Conservation (phyloP, 1,140 invertebrate species). For the Calycopis cecrops region DNA sequence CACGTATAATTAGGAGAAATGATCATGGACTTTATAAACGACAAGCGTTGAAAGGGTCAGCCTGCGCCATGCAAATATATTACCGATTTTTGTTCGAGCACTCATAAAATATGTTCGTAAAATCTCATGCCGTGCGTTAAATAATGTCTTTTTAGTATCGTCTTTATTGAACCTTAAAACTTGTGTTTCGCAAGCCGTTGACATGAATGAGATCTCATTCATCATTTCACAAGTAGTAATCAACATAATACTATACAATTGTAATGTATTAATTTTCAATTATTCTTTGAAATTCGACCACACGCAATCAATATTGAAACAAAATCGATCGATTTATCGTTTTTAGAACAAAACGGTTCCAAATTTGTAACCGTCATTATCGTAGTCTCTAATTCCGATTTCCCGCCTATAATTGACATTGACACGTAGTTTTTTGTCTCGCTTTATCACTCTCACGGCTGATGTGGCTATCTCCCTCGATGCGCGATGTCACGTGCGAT, state of each 20-base stretch:
- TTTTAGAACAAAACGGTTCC: conserved; percentile 66
- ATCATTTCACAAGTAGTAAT: conserved; percentile 43
- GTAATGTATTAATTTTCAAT: conserved; percentile 62
- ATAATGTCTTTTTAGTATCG: conserved; percentile 55
- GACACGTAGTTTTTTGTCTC: conserved; percentile 48
- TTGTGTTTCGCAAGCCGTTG: conserved; percentile 12
- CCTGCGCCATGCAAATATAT: conserved; percentile 54
- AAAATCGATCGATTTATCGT: conserved; percentile 69
- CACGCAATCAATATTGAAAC: conserved; percentile 58
- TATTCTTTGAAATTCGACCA: conserved; percentile 66
- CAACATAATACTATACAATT: conserved; percentile 57
- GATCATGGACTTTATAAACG: conserved; percentile 64
- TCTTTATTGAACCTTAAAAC: conserved; percentile 50
- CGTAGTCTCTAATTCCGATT: conserved; percentile 69
- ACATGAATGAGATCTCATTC: conserved; percentile 28
- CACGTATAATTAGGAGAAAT: conserved; percentile 68
- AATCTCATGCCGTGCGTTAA: conserved; percentile 43
- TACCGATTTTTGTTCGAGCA: conserved; percentile 55
- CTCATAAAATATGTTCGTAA: conserved; percentile 60
- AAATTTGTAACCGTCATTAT: conserved; percentile 63
- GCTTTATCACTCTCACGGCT: conserved; percentile 17
- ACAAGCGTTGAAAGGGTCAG: conserved; percentile 66
- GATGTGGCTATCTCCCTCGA: conserved; percentile 38
- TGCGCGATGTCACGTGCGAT: conserved; percentile 62
- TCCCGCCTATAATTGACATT: conserved; percentile 72